Evolutionary conservation across 2,113 vertebrate species (phyloP).

Genomic region (Eleginops maclovinus): DNA sequence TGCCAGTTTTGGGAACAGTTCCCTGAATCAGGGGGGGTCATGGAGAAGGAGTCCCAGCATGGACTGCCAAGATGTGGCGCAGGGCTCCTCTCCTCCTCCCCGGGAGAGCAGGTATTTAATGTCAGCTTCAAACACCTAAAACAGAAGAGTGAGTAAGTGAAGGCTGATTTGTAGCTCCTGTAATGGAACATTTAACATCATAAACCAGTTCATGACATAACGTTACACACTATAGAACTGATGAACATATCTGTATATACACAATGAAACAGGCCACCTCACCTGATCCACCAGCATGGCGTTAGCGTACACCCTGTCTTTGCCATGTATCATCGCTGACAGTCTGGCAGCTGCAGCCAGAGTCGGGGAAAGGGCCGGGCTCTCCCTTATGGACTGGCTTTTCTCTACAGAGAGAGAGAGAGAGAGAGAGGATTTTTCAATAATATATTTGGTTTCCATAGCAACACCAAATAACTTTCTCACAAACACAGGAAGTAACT

Average conservation of each 20-base stretch:
- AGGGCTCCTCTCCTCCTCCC: constrained; percentile 59
- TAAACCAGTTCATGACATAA: not conserved
- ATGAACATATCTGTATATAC: not conserved
- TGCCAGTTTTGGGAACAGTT: constrained; percentile 48
- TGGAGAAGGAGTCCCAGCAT: constrained; percentile 61
- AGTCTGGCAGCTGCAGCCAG: constrained; percentile 82
- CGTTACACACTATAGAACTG: not conserved
- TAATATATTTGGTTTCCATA: constrained; percentile 76
- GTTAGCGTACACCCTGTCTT: constrained; percentile 89
- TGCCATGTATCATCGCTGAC: constrained; percentile 87
- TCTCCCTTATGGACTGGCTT: constrained; percentile 84
- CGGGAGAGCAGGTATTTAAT: constrained; percentile 78
- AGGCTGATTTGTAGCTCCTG: constrained; percentile 4
- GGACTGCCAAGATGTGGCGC: constrained; percentile 60
- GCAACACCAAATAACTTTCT: constrained; percentile 72
- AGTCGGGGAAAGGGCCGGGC: constrained; percentile 77
- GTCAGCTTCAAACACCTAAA: constrained; percentile 84
- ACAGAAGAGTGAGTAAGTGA: constrained; percentile 30
- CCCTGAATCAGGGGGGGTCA: constrained; percentile 31
- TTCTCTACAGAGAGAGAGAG: constrained; percentile 77
- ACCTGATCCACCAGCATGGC: constrained; percentile 90
- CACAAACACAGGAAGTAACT: constrained; percentile 81
- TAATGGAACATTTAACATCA: constrained; percentile 12
- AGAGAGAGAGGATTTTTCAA: constrained; percentile 51
- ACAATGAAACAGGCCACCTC: constrained; percentile 18